Conservation (phyloP, 2,797 vertebrate genomes). For the Platyrinchus mystaceus region DNA sequence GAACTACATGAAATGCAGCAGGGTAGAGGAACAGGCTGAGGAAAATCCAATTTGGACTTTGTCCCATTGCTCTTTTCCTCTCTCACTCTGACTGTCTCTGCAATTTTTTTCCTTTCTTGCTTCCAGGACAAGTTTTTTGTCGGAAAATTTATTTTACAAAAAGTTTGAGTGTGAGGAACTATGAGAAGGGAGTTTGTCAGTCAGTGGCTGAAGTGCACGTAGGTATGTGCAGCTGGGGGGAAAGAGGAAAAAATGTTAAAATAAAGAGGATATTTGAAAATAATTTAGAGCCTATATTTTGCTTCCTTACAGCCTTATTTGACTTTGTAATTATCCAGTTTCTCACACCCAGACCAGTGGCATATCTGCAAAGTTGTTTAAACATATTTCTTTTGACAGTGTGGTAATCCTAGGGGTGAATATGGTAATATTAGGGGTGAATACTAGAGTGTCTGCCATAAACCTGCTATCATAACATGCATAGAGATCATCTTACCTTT, state of each 20-base stretch:
- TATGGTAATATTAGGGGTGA: not conserved
- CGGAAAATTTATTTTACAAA: not conserved
- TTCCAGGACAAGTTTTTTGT: not conserved
- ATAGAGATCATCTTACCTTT: not conserved
- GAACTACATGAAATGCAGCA: not conserved
- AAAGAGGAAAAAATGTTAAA: not conserved
- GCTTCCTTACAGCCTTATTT: not conserved
- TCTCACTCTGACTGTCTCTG: not conserved
- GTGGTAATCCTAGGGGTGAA: not conserved
- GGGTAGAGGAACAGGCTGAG: not conserved
- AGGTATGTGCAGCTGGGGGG: not conserved
- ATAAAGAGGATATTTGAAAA: not conserved
- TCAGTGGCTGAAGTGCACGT: not conserved
- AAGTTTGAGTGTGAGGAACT: not conserved
- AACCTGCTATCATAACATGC: not conserved
- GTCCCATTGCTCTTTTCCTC: not conserved
- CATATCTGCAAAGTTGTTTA: not conserved
- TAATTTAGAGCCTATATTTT: not conserved
- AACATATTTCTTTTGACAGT: not conserved
- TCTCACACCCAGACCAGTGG: not conserved
- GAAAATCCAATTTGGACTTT: not conserved
- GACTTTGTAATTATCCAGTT: not conserved
- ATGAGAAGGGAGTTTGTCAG: not conserved
- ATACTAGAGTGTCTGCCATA: not conserved
- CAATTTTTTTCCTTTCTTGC: not conserved